Conservation (phyloP, 1,140 invertebrate genomes). For the Heliconius nattereri region DNA sequence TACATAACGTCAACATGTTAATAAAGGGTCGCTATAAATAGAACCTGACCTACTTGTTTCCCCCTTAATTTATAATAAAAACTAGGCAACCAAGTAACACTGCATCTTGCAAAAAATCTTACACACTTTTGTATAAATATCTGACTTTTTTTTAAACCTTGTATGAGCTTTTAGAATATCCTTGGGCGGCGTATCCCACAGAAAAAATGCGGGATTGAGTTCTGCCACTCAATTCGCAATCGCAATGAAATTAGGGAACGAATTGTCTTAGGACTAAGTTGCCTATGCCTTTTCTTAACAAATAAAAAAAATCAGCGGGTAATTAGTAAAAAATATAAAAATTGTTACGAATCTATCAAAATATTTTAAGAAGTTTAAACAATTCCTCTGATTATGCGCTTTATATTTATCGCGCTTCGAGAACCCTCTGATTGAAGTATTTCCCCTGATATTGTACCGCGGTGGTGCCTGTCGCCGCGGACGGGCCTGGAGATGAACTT, state of each 20-base stretch:
- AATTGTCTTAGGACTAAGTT: too few species aligned
- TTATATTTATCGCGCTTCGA: too few species aligned
- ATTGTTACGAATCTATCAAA: background rate
- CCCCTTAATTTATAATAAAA: conserved; percentile 4
- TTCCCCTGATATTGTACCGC: background rate
- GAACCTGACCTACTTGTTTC: conserved; percentile 2
- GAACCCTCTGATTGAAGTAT: background rate
- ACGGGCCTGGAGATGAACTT: background rate
- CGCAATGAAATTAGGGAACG: too few species aligned
- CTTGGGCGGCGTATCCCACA: background rate
- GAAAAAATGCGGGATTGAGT: too few species aligned
- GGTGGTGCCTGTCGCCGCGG: background rate
- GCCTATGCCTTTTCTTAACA: too few species aligned
- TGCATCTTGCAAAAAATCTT: background rate
- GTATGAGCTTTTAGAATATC: background rate
- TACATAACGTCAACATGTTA: conserved; percentile 3
- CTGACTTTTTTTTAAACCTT: background rate
- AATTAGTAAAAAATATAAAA: background rate
- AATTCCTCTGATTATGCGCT: background rate
- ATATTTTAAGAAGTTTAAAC: background rate
- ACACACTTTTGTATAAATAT: background rate
- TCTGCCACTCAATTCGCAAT: too few species aligned
- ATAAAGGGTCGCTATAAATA: conserved; percentile 6
- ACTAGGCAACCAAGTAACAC: background rate
- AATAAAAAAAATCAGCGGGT: too few species aligned